These are phyloP conservation scores for Peromyscus leucopus DNA, from an alignment of 2,113 vertebrate species.

Conservation along the genomic window DNA sequence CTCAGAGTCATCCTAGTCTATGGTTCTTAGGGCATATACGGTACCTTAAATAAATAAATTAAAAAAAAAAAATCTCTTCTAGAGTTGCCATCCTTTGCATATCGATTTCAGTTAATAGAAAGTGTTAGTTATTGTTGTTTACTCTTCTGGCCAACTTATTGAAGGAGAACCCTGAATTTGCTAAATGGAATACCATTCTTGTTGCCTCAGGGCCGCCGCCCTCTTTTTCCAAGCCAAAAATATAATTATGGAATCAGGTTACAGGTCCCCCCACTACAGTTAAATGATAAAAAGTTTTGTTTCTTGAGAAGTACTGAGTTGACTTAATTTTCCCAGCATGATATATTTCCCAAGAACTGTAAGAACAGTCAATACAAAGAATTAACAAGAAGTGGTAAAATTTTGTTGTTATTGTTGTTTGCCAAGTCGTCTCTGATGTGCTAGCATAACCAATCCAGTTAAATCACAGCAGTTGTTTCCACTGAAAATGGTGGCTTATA, in stretches of 20 bases:
- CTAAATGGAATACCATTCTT: background rate
- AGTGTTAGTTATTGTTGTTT: background rate
- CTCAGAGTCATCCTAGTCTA: background rate
- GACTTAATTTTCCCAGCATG: slow-evolving; percentile 2
- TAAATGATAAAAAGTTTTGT: background rate
- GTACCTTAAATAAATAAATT: background rate
- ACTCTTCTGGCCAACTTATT: background rate
- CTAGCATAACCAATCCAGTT: background rate
- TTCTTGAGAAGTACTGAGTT: slow-evolving; percentile 17
- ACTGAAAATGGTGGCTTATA: background rate
- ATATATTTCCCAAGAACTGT: background rate
- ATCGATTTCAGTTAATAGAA: background rate
- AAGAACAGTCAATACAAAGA: slow-evolving; percentile 10
- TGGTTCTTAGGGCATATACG: background rate
- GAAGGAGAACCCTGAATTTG: slow-evolving; percentile 4
- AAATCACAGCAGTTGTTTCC: background rate
- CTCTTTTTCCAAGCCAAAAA: background rate
- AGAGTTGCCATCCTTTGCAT: background rate
- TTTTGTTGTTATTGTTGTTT: background rate
- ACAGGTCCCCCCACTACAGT: background rate
- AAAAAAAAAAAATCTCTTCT: background rate
- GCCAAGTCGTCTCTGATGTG: background rate
- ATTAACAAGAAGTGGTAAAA: background rate
- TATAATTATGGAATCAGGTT: background rate
- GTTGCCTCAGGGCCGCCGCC: background rate